Percentiles rank a stretch among this genome's conserved stretches.
phyloP scores from a whole-genome alignment of 2,888 invertebrate genomes.

The Cynaeus angustus region DNA sequence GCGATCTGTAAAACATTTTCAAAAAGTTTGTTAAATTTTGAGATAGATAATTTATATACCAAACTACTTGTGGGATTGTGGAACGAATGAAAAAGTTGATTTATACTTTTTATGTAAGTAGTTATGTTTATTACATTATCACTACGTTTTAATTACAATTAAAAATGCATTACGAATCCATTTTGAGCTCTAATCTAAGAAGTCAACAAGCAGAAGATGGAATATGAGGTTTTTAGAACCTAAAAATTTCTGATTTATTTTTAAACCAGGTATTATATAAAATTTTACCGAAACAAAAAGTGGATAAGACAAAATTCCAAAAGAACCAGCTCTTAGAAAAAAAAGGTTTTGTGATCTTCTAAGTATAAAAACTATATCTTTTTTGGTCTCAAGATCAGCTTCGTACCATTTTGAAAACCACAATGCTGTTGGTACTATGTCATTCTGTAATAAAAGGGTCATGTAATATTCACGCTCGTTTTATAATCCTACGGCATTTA shows the following conservation, averaged over 20 bases:
- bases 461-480: no score
- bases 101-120: no score
- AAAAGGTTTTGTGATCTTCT: not conserved
- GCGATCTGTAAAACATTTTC: no score
- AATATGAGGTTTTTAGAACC: not conserved
- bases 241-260: not conserved
- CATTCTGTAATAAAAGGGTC: slow-evolving; percentile 4
- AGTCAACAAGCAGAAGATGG: not conserved
- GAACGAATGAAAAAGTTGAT: no score
- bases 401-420: slow-evolving; percentile 24
- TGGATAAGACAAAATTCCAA: slow-evolving; percentile 8
- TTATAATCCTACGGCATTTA: slow-evolving; percentile 9
- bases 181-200: not conserved
- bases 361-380: slow-evolving; percentile 14
- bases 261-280: not conserved
- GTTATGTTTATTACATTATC: no score
- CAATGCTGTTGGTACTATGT: slow-evolving; percentile 4
- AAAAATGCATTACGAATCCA: no score
- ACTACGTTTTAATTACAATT: no score
- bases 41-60: no score
- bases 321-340: slow-evolving; percentile 9
- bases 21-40: no score
- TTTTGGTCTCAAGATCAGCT: not conserved
- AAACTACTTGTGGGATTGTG: no score
- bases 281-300: slow-evolving; percentile 24